These are phyloP conservation scores for Macrochelys suwanniensis DNA, from an alignment of 2,797 vertebrate species.

Conservation along the genomic window DNA sequence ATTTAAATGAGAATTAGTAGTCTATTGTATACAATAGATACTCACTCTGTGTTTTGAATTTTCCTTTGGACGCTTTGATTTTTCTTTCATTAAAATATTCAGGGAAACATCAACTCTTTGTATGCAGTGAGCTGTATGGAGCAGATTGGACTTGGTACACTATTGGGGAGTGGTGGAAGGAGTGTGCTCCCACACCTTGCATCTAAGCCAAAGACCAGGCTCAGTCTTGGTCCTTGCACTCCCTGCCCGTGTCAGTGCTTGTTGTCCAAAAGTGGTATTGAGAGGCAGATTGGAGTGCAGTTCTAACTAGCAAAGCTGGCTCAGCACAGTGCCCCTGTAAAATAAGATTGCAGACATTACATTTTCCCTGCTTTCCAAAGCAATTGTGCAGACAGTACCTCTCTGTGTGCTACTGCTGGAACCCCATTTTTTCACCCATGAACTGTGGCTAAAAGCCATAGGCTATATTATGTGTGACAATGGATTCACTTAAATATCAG, in stretches of 20 bases:
- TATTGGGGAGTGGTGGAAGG: not conserved
- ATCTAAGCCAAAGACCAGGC: not conserved
- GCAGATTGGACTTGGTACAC: not conserved
- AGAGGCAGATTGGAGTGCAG: not conserved
- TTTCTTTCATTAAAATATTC: too few species aligned
- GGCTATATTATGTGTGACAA: not conserved
- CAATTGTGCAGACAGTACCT: not conserved
- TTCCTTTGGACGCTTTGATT: not conserved
- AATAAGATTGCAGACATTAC: not conserved
- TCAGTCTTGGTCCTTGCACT: not conserved
- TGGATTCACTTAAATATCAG: conserved; percentile 59
- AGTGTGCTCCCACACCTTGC: too few species aligned
- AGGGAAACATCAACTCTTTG: too few species aligned
- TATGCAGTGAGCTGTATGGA: too few species aligned
- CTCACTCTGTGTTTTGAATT: not conserved
- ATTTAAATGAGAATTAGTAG: not conserved
- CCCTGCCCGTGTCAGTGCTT: not conserved
- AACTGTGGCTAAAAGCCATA: not conserved
- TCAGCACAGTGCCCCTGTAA: not conserved
- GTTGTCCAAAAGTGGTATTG: not conserved
- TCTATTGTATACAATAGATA: not conserved
- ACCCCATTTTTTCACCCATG: not conserved
- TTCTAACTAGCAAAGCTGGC: not conserved
- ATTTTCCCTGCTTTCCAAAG: not conserved
- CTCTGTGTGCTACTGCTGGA: not conserved